These are phyloP conservation scores for Karalla daura DNA, from an alignment of 2,797 vertebrate species.

Conservation along the genomic window DNA sequence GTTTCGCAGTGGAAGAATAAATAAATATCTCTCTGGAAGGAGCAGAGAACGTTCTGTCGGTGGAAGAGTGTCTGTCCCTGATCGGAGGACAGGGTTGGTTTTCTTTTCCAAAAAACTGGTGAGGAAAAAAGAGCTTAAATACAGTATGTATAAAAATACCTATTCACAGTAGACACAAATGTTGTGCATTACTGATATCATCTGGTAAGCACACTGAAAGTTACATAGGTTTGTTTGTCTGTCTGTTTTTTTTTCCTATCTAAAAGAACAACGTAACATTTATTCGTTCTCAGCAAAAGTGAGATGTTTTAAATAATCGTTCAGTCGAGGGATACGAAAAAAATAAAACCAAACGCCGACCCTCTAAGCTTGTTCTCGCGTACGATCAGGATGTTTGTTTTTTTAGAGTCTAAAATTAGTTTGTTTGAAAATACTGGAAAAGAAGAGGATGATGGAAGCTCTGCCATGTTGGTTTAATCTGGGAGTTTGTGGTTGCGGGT, in stretches of 20 bases:
- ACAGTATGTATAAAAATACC: conserved; percentile 84
- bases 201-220: conserved; percentile 82
- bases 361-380: conserved; percentile 50
- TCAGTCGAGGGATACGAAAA: conserved; percentile 70
- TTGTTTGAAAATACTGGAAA: conserved; percentile 79
- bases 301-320: conserved; percentile 77
- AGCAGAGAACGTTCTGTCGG: conserved; percentile 52
- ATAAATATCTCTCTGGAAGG: conserved; percentile 58
- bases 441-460: conserved; percentile 50
- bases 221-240: conserved; percentile 69
- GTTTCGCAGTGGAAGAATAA: conserved; percentile 59
- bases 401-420: conserved; percentile 69
- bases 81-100: conserved; percentile 63
- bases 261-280: conserved; percentile 77
- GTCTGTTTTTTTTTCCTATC: too few species aligned
- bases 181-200: conserved; percentile 83
- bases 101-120: conserved; percentile 64
- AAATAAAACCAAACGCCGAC: conserved; percentile 54
- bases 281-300: conserved; percentile 83
- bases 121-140: conserved; percentile 75
- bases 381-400: conserved; percentile 39
- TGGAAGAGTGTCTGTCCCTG: conserved; percentile 71
- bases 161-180: conserved; percentile 86
- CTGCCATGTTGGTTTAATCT: conserved; percentile 43
- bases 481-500: conserved; percentile 8